Conservation (phyloP, 64 coral and sea anemone species). For the Pachyseris speciosa region DNA sequence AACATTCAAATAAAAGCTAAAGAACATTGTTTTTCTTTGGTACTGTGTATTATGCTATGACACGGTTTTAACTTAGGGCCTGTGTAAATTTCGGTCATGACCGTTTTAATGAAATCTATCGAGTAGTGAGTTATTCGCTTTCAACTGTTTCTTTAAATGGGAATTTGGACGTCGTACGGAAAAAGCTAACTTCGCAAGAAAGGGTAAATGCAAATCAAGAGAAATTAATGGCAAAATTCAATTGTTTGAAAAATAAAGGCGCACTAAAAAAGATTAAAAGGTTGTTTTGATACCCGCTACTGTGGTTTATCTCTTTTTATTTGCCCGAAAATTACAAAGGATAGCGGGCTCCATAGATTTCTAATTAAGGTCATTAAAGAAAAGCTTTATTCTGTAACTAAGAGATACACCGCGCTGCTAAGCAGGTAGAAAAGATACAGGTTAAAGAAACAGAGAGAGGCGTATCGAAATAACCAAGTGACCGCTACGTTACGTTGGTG, state of each 20-base stretch:
- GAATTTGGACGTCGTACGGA: background rate
- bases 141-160: background rate
- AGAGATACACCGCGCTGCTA: background rate
- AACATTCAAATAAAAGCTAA: too few relatives aligned
- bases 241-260: constrained; percentile 3
- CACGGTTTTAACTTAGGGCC: too few relatives aligned
- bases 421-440: background rate
- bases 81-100: too few relatives aligned
- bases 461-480: background rate
- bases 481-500: background rate
- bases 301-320: constrained; percentile 4
- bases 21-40: too few relatives aligned
- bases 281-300: constrained; percentile 24
- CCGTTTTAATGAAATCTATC: too few relatives aligned
- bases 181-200: background rate
- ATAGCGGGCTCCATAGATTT: constrained; percentile 15
- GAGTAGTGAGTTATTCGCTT: background rate
- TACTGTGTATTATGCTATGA: too few relatives aligned
- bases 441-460: background rate
- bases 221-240: background rate
- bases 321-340: constrained; percentile 37
- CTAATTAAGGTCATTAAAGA: constrained; percentile 29
- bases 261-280: constrained; percentile 14
- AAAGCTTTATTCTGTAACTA: constrained; percentile 27
- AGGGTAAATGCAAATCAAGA: background rate